phyloP scores from a whole-genome alignment of 2,888 invertebrate species.

The Arrhopalites spinosus region DNA sequence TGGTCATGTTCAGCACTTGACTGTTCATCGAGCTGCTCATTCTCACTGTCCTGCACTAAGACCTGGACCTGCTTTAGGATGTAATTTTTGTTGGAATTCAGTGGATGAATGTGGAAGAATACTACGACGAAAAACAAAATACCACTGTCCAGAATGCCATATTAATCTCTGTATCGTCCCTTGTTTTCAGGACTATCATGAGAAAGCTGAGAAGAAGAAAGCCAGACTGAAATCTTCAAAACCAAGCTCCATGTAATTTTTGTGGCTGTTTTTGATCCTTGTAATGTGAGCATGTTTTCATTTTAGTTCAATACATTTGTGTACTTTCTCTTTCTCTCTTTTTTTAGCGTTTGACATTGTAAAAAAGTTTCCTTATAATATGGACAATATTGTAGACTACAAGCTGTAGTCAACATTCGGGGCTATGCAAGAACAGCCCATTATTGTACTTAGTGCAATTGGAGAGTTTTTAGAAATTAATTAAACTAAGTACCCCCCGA shows the following conservation, averaged over 20 bases:
- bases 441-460: no score
- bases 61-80: slow-evolving; percentile 81
- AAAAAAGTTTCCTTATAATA: no score
- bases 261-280: not conserved
- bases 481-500: no score
- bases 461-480: no score
- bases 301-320: no score
- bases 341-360: no score
- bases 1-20: no score
- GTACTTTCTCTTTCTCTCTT: no score
- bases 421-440: no score
- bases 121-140: slow-evolving; percentile 82
- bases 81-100: slow-evolving; percentile 90
- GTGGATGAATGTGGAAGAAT: slow-evolving; percentile 82
- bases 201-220: slow-evolving; percentile 62
- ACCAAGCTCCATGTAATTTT: slow-evolving; percentile 60
- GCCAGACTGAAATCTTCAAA: slow-evolving; percentile 60
- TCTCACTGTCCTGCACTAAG: slow-evolving; percentile 74
- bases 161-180: slow-evolving; percentile 88
- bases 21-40: slow-evolving; percentile 70
- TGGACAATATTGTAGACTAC: no score
- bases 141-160: slow-evolving; percentile 87
- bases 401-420: no score
- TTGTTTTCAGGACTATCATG: slow-evolving; percentile 84
- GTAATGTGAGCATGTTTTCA: no score